These are phyloP conservation scores for Ligdia adustata DNA, from an alignment of 2,888 invertebrate species.

Conservation along the genomic window DNA sequence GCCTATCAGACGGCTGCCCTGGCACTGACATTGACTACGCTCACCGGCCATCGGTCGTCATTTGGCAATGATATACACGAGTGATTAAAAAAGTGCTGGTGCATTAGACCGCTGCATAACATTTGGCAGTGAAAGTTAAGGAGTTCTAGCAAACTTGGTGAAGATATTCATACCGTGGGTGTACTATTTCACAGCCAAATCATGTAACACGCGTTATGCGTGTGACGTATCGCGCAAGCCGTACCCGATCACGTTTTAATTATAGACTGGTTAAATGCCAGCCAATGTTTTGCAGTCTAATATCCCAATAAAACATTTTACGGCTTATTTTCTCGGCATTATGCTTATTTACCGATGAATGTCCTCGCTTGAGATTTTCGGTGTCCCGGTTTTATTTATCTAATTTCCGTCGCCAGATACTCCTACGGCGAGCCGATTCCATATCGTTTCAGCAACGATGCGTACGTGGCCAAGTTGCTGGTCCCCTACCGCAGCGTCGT, in stretches of 20 bases:
- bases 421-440: constrained; percentile 79
- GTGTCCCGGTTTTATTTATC: constrained; percentile 15
- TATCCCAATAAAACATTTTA: constrained; percentile 60
- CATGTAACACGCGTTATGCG: constrained; percentile 47
- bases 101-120: constrained; percentile 36
- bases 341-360: constrained; percentile 25
- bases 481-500: constrained; percentile 86
- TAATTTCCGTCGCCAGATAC: constrained; percentile 70
- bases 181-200: constrained; percentile 64
- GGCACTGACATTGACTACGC: constrained; percentile 77
- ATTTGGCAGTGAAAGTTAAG: constrained; percentile 40
- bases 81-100: constrained; percentile 33
- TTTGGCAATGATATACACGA: constrained; percentile 59
- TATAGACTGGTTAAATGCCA: constrained; percentile 78
- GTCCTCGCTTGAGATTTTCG: constrained; percentile 10
- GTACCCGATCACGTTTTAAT: constrained; percentile 62
- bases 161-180: constrained; percentile 57
- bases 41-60: constrained; percentile 42
- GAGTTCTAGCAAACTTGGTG: constrained; percentile 25
- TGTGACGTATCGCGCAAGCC: constrained; percentile 52
- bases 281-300: constrained; percentile 61
- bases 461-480: constrained; percentile 88
- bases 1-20: constrained; percentile 62
- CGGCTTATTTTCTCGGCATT: constrained; percentile 56
- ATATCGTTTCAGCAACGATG: constrained; percentile 87